A percentile compares a stretch with the other conserved stretches of the same genome.
Conservation (phyloP, 2,888 invertebrate genomes). For the Rhabditophanes sp. region DNA sequence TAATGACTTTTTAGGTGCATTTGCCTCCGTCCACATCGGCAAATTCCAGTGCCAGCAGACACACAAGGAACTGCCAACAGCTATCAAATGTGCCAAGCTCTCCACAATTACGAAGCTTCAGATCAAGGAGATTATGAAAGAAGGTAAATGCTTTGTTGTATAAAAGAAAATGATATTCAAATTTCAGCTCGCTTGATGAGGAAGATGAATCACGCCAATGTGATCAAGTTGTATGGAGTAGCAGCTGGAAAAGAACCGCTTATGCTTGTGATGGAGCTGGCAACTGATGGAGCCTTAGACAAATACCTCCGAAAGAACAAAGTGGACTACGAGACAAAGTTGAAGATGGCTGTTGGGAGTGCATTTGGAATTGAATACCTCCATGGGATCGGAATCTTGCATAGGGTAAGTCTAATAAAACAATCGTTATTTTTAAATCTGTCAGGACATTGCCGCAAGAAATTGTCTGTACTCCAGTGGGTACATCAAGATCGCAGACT, state of each 20-base stretch:
- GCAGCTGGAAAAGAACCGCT: slow-evolving; percentile 22
- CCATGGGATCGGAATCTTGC: slow-evolving; percentile 15
- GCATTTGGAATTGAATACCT: slow-evolving; percentile 23
- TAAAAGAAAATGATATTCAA: not conserved
- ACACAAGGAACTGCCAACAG: too few relatives aligned
- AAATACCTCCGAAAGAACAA: slow-evolving; percentile 20
- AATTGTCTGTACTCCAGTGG: slow-evolving; percentile 9
- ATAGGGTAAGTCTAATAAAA: slow-evolving; percentile 10
- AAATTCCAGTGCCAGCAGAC: too few relatives aligned
- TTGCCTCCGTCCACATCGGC: too few relatives aligned
- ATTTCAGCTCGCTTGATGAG: slow-evolving; percentile 22
- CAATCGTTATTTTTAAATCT: slow-evolving; percentile 1
- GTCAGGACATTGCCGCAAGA: slow-evolving; percentile 8
- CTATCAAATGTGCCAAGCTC: slow-evolving; percentile 20
- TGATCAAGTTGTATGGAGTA: slow-evolving; percentile 23
- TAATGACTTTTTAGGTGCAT: not conserved
- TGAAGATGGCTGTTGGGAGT: slow-evolving; percentile 23
- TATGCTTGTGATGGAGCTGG: slow-evolving; percentile 28
- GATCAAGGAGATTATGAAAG: slow-evolving; percentile 26
- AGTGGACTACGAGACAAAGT: slow-evolving; percentile 9
- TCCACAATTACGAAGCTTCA: slow-evolving; percentile 23
- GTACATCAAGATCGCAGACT: slow-evolving; percentile 14
- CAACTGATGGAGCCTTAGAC: slow-evolving; percentile 19
- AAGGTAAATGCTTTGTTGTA: slow-evolving; percentile 3
- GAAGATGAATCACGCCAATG: slow-evolving; percentile 21